Base-by-base conservation (phyloP, 2,888 invertebrate species). In the Torymus aiolomorphi region DNA sequence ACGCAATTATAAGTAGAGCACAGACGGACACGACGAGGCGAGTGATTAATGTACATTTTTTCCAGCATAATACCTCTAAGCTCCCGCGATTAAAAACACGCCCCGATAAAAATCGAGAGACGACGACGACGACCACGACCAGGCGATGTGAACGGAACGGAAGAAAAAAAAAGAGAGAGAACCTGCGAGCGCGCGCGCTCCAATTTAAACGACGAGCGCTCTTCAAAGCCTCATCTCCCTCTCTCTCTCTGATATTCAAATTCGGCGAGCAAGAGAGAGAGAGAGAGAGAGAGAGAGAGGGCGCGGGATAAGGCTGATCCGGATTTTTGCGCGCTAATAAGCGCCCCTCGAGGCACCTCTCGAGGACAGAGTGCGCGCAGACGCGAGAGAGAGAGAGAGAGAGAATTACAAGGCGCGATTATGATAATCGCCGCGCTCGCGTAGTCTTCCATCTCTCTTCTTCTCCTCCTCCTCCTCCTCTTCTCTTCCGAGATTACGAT, bases 381-480 rank as follows among this genome's bases (percentile, higher is more conserved):
- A n/a, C 61, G 52, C 61, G 70, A 52, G 42, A 18, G 12, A 14
- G 63, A n/a, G 18, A 31, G 59, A 67, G 75, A 59, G 67, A 31
- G 62, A 24, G 81, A 81, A 81, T 81, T 79, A 76, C 81, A 76
- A 81, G 81, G 78, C 76, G 78, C 81, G 81, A 81, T 81, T 81
- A 81, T 81, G 76, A 81, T 81, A 81, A 81, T 81, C 81, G 78
- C 20, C 73, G 66, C 49, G 61, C 42, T 42, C 42, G 8, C 42
- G 42, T 42, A 42, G 8, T 42, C 42, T 42, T 42, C 42, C 42
- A 42, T 42, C 42, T 31, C 31, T 31, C 31, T 52, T 8, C 52
- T 52, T 49, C 31, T 51, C 59, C 20, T 42, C 66, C 62, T 56
- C 62, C 49, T 20, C 16, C 10, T 51, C n/a, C 54, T 69, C 42